A percentile compares a stretch with the other conserved stretches of the same genome.
Evolutionary conservation across 2,797 vertebrate species (phyloP).

Genomic region (Pantherophis vulpinus): DNA sequence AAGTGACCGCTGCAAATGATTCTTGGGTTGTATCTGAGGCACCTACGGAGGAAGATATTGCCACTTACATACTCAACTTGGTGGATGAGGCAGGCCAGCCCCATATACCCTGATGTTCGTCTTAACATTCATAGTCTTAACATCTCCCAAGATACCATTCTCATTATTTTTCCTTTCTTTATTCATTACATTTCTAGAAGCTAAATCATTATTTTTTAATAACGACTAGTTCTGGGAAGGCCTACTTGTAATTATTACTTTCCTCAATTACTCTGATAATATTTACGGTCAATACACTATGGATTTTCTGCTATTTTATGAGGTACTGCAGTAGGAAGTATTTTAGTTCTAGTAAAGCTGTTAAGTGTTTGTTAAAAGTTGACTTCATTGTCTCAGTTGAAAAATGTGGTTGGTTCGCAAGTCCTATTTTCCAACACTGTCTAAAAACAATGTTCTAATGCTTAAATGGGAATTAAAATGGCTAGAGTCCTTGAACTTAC

Average conservation of each 20-base stretch:
- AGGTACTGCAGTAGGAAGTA: not conserved
- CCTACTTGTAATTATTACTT: constrained; percentile 28
- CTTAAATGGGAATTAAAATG: constrained; percentile 29
- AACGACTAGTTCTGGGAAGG: constrained; percentile 30
- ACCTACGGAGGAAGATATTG: constrained; percentile 94
- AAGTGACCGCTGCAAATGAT: constrained; percentile 89
- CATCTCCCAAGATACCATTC: constrained; percentile 31
- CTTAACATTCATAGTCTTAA: constrained; percentile 18
- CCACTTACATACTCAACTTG: constrained; percentile 93
- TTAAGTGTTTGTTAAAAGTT: constrained; percentile 32
- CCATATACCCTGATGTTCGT: constrained; percentile 79
- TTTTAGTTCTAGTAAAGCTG: constrained; percentile 1
- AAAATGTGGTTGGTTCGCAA: not conserved
- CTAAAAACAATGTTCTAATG: not conserved
- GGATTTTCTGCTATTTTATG: constrained; percentile 17
- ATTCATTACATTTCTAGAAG: constrained; percentile 49
- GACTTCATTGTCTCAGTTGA: constrained; percentile 20
- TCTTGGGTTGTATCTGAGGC: constrained; percentile 97
- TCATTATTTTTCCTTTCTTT: constrained; percentile 48
- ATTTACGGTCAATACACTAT: constrained; percentile 52
- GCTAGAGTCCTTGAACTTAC: constrained; percentile 47
- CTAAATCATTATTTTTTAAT: constrained; percentile 49
- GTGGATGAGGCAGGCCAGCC: constrained; percentile 94
- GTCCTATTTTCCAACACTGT: constrained; percentile 10
- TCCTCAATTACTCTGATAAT: constrained; percentile 33